phyloP scores from a whole-genome alignment of 2,113 vertebrate species.

The Periophthalmus modestus region DNA sequence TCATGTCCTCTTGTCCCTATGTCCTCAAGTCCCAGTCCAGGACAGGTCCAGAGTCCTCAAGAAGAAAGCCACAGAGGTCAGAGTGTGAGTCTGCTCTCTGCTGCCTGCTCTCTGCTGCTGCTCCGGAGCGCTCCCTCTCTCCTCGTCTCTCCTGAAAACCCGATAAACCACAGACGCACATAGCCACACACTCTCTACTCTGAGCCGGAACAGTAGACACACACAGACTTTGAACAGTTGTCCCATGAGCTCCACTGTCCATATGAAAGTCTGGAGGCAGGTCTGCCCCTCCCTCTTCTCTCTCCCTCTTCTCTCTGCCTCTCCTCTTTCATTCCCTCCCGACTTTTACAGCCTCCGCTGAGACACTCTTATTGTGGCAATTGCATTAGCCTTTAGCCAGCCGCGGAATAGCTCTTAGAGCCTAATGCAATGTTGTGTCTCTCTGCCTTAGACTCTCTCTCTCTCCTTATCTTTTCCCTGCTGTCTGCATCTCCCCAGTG shows the following conservation, averaged over 20 bases:
- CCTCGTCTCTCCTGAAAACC: conserved; percentile 51
- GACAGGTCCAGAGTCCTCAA: conserved; percentile 49
- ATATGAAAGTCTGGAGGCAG: conserved; percentile 73
- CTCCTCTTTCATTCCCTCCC: conserved; percentile 67
- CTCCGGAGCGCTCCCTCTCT: conserved; percentile 45
- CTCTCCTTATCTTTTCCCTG: conserved; percentile 47
- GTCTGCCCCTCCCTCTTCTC: conserved; percentile 50
- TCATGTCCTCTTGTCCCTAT: background rate
- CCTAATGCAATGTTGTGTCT: conserved; percentile 73
- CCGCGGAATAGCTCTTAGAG: conserved; percentile 73
- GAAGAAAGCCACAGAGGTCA: conserved; percentile 67
- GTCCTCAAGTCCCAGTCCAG: conserved; percentile 10
- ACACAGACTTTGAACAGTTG: conserved; percentile 66
- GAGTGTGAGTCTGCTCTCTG: conserved; percentile 66
- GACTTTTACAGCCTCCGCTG: conserved; percentile 70
- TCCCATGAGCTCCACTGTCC: conserved; percentile 74
- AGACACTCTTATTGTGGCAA: conserved; percentile 78
- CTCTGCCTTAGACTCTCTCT: conserved; percentile 52
- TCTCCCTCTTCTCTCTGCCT: conserved; percentile 27
- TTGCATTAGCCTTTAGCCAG: conserved; percentile 79
- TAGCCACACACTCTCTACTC: conserved; percentile 48
- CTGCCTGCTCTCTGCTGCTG: conserved; percentile 56
- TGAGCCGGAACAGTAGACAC: conserved; percentile 50
- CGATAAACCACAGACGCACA: conserved; percentile 59
- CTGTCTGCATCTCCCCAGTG: conserved; percentile 42